Evolutionary conservation across 30 jellyfish, hydroid and myxozoan genomes (phyloP).

Genomic region (Cassiopea andromeda): DNA sequence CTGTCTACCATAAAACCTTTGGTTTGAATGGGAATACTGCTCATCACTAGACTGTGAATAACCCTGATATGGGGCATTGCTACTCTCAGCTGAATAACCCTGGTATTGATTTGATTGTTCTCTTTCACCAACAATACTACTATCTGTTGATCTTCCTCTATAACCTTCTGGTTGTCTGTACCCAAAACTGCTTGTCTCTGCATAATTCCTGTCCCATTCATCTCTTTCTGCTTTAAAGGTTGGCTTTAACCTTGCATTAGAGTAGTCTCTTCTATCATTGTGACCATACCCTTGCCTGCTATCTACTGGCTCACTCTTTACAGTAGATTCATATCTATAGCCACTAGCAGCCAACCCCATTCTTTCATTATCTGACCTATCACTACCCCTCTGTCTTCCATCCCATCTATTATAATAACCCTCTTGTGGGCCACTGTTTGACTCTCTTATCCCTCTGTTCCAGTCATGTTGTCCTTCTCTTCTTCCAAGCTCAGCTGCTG

Average conservation of each 20-base stretch:
- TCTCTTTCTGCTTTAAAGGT: not conserved
- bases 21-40: too few relatives aligned
- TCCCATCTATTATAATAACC: not conserved
- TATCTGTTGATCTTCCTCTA: too few relatives aligned
- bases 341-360: not conserved
- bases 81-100: too few relatives aligned
- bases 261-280: not conserved
- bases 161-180: too few relatives aligned
- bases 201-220: not conserved
- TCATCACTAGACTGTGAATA: too few relatives aligned
- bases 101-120: too few relatives aligned
- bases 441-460: not conserved
- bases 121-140: too few relatives aligned
- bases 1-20: too few relatives aligned
- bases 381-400: conserved; percentile 1
- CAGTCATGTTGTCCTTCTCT: not conserved
- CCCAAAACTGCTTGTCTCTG: too few relatives aligned
- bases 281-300: not conserved
- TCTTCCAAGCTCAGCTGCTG: not conserved
- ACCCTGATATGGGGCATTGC: too few relatives aligned
- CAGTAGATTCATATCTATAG: not conserved
- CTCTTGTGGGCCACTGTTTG: not conserved
- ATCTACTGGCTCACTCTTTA: conserved; percentile 43
- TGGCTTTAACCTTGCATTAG: not conserved
- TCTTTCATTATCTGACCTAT: not conserved